phyloP scores from a whole-genome alignment of 2,113 vertebrate species.

The Eolophus roseicapilla region DNA sequence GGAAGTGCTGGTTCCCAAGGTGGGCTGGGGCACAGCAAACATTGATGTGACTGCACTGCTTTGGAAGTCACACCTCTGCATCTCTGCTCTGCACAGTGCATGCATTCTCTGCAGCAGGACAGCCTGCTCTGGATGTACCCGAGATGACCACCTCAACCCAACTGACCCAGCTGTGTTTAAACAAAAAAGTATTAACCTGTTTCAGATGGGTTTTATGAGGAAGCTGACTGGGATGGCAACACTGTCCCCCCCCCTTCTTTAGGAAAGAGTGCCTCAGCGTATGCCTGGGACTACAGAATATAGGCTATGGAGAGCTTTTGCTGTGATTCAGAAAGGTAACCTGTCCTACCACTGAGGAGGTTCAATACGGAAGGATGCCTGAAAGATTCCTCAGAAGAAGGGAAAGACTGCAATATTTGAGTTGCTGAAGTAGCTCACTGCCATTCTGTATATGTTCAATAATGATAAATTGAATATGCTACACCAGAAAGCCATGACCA shows the following conservation, averaged over 20 bases:
- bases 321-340: background rate
- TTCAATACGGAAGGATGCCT: background rate
- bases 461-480: background rate
- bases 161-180: background rate
- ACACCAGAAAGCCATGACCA: background rate
- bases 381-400: background rate
- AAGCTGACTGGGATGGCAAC: background rate
- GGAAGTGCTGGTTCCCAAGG: background rate
- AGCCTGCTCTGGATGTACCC: background rate
- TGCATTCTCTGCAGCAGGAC: accelerated
- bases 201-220: background rate
- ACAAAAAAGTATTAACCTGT: background rate
- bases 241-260: accelerated
- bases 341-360: background rate
- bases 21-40: background rate
- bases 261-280: background rate
- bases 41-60: accelerated
- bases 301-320: background rate
- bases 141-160: background rate
- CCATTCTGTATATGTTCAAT: background rate
- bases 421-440: background rate
- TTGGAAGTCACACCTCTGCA: background rate
- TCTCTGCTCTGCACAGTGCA: background rate
- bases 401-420: background rate
- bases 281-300: background rate